Conservation (phyloP, 2,797 vertebrate genomes). For the Anolis apletophallus region DNA sequence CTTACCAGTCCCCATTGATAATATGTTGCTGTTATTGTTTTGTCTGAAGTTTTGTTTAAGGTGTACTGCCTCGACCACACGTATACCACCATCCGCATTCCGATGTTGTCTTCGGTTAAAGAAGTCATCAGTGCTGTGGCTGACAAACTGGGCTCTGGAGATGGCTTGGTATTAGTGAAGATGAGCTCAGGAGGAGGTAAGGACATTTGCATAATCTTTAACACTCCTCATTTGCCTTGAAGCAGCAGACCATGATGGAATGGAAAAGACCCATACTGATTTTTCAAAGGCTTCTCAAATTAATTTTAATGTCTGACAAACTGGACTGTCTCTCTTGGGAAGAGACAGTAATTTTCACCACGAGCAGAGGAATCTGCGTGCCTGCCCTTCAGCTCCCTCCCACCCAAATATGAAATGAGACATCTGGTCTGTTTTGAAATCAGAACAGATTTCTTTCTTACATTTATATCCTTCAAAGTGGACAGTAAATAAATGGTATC, state of each 20-base stretch:
- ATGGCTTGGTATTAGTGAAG: slow-evolving; percentile 91
- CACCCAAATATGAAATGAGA: not conserved
- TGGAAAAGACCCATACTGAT: slow-evolving; percentile 44
- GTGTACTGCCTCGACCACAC: slow-evolving; percentile 97
- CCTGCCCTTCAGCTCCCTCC: not conserved
- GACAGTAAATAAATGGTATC: too few relatives aligned
- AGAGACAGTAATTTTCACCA: slow-evolving; percentile 1
- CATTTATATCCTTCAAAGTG: not conserved
- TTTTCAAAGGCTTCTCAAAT: slow-evolving; percentile 52
- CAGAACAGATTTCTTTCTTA: not conserved
- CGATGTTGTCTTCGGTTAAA: slow-evolving; percentile 88
- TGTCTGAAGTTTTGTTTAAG: slow-evolving; percentile 91
- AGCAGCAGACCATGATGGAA: slow-evolving; percentile 48
- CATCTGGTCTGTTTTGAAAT: not conserved
- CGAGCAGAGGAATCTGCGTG: not conserved
- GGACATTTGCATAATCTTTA: slow-evolving; percentile 55
- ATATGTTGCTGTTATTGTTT: not conserved
- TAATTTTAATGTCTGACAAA: slow-evolving; percentile 3
- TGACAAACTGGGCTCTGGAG: slow-evolving; percentile 94
- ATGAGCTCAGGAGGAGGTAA: slow-evolving; percentile 97
- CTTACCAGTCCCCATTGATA: accelerated
- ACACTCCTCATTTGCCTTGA: slow-evolving; percentile 27
- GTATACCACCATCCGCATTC: slow-evolving; percentile 94
- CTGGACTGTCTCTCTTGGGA: slow-evolving; percentile 16
- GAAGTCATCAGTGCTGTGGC: slow-evolving; percentile 91